Percentiles rank a stretch among this genome's conserved stretches.
phyloP scores from a whole-genome alignment of 1,140 invertebrate genomes.

The Cydia pomonella region DNA sequence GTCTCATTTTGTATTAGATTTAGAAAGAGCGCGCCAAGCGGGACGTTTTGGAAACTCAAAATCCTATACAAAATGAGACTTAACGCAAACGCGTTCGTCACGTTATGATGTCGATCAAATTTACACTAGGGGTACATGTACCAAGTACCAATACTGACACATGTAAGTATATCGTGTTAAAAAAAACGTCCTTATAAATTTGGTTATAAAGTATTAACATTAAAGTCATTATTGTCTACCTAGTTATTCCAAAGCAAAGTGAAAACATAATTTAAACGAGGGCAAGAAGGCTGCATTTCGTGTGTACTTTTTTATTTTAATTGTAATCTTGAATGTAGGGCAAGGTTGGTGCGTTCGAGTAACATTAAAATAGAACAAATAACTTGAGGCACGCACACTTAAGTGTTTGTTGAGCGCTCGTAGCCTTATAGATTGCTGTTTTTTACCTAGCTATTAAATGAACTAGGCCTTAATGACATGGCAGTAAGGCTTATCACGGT shows the following conservation, averaged over 20 bases:
- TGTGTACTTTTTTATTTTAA: constrained; percentile 56
- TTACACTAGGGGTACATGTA: too few species aligned
- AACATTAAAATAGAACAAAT: constrained; percentile 70
- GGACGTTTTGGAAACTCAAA: too few species aligned
- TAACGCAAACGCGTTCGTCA: too few species aligned
- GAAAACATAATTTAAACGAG: constrained; percentile 16
- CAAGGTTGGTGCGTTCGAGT: constrained; percentile 68
- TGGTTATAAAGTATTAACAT: constrained; percentile 12
- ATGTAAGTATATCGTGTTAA: too few species aligned
- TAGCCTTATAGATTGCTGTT: constrained; percentile 23
- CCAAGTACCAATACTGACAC: too few species aligned
- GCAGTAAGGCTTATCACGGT: neutral
- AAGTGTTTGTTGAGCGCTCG: constrained; percentile 41
- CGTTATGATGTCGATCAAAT: too few species aligned
- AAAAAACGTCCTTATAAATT: neutral
- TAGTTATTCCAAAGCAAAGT: neutral
- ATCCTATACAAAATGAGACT: too few species aligned
- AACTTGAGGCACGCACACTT: constrained; percentile 59
- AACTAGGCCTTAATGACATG: constrained; percentile 27
- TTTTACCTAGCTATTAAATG: constrained; percentile 36
- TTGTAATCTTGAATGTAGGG: constrained; percentile 66
- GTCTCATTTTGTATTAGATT: too few species aligned
- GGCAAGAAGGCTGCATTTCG: constrained; percentile 31
- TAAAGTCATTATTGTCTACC: constrained; percentile 16
- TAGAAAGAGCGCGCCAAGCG: too few species aligned